These are phyloP conservation scores for Centrocercus urophasianus DNA, from an alignment of 2,113 vertebrate genomes.

Conservation along the genomic window DNA sequence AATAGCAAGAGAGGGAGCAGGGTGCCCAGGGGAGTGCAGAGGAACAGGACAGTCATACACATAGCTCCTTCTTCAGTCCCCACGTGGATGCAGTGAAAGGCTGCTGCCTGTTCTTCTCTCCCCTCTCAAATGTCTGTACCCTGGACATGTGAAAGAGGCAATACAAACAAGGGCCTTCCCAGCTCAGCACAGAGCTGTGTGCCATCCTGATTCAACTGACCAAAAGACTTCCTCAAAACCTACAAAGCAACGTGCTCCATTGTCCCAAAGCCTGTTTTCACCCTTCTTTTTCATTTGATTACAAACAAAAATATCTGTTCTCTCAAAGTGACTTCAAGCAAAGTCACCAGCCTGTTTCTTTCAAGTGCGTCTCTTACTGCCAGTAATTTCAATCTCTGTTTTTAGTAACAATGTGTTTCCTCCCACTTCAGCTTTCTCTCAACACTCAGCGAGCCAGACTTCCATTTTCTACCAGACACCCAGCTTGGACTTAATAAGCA, in stretches of 20 bases:
- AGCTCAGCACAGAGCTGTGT: rapidly evolving
- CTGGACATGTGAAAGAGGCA: rapidly evolving
- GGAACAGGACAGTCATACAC: background rate
- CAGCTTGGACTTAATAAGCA: constrained; percentile 89
- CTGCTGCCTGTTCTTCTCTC: background rate
- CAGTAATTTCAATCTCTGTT: background rate
- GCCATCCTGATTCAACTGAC: rapidly evolving
- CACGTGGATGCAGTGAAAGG: background rate
- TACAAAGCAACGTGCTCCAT: rapidly evolving
- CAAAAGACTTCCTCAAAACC: background rate
- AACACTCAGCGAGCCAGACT: constrained; percentile 55
- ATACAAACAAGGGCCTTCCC: background rate
- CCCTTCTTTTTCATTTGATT: background rate
- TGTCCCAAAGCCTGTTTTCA: background rate
- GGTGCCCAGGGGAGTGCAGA: background rate
- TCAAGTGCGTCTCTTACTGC: background rate
- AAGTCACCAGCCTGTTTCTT: background rate
- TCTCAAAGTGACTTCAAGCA: background rate
- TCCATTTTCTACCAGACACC: constrained; percentile 83
- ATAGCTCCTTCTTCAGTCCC: background rate
- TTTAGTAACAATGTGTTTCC: background rate
- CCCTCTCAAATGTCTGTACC: rapidly evolving
- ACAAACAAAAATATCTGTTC: background rate
- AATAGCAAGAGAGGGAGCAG: rapidly evolving
- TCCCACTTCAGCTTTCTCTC: background rate